These are phyloP conservation scores for Pharmacophagus antenor DNA, from an alignment of 2,888 invertebrate genomes.

Conservation along the genomic window DNA sequence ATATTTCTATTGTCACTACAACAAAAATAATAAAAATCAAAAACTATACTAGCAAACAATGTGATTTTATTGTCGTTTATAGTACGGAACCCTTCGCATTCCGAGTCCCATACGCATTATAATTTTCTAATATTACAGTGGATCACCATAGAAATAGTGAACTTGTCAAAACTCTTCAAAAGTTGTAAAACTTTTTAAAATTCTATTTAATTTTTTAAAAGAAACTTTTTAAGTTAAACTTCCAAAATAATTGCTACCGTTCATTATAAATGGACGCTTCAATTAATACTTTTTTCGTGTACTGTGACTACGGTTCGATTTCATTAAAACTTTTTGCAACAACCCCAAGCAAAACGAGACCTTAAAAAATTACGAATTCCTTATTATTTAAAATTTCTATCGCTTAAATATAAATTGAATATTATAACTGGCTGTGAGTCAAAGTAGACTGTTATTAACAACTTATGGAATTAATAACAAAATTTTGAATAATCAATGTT, in stretches of 20 bases:
- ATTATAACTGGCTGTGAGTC: not conserved
- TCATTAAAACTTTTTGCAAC: slow-evolving; percentile 20
- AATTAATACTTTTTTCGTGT: slow-evolving; percentile 18
- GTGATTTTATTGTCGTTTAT: too few relatives aligned
- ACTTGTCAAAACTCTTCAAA: not conserved
- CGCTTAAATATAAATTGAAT: not conserved
- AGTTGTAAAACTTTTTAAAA: not conserved
- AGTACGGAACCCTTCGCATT: too few relatives aligned
- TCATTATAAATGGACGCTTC: slow-evolving; percentile 19
- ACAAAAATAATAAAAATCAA: too few relatives aligned
- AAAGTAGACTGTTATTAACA: not conserved
- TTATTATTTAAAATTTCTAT: not conserved
- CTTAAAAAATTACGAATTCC: not conserved
- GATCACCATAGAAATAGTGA: too few relatives aligned
- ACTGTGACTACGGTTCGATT: slow-evolving; percentile 1
- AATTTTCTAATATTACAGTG: too few relatives aligned
- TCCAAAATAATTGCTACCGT: not conserved
- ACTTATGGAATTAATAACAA: not conserved
- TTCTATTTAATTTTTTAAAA: not conserved
- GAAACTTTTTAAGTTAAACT: not conserved
- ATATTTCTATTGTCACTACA: too few relatives aligned
- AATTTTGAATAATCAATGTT: not conserved
- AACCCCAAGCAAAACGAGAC: not conserved
- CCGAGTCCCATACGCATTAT: too few relatives aligned
- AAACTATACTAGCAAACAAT: too few relatives aligned